Evolutionary conservation across 2,888 invertebrate genomes (phyloP).

Genomic region (Acholoe squamosa): DNA sequence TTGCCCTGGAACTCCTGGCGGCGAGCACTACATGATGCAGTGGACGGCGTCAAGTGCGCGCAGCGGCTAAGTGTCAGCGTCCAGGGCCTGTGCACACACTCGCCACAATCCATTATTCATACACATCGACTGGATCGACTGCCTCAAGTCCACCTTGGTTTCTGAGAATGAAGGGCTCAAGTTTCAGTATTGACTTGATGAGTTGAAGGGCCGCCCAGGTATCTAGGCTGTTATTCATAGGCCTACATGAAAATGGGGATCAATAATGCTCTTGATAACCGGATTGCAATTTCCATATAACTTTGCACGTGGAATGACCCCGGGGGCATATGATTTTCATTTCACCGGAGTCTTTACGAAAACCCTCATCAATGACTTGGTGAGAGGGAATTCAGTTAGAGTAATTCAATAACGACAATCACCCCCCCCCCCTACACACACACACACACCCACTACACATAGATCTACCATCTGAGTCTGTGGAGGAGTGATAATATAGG

Average conservation of each 20-base stretch:
- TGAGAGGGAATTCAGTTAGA: no score
- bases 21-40: slow-evolving; percentile 47
- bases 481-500: no score
- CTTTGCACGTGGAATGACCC: no score
- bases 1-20: not conserved
- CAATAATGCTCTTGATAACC: not conserved
- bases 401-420: no score
- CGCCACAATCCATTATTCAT: slow-evolving; percentile 42
- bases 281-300: no score
- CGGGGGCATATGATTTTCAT: no score
- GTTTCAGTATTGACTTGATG: slow-evolving; percentile 36
- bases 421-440: no score
- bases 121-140: slow-evolving; percentile 35
- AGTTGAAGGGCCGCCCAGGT: not conserved
- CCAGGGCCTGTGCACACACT: slow-evolving; percentile 49
- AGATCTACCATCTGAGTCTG: no score
- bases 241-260: not conserved
- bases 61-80: slow-evolving; percentile 36
- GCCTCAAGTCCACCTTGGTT: not conserved
- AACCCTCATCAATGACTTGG: no score
- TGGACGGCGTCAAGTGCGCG: slow-evolving; percentile 46
- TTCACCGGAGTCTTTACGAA: no score
- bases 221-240: not conserved
- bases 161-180: slow-evolving; percentile 35
- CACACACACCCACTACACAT: no score